Evolutionary conservation across 2,888 invertebrate species (phyloP).

Genomic region (Nomada ferruginata): DNA sequence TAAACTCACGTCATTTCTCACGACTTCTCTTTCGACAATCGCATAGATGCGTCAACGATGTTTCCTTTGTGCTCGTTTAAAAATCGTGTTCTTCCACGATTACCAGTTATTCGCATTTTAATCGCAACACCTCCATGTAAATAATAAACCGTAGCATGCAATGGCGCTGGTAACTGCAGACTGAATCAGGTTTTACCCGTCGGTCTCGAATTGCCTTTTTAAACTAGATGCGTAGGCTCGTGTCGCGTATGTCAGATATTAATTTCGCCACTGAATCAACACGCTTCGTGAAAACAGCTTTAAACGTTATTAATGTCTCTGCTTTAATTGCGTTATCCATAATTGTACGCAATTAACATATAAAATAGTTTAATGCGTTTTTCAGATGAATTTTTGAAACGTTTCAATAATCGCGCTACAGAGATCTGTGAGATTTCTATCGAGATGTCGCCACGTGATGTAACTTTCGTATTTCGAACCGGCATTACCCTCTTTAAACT

Average conservation of each 20-base stretch:
- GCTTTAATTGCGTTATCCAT: too few species aligned
- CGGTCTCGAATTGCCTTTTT: conserved; percentile 1
- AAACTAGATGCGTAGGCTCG: conserved; percentile 22
- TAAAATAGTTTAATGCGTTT: too few species aligned
- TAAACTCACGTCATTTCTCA: conserved; percentile 29
- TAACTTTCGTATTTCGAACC: not conserved
- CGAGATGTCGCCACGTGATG: too few species aligned
- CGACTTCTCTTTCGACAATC: conserved; percentile 9
- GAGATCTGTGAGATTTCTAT: too few species aligned
- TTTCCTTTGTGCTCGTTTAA: conserved; percentile 1
- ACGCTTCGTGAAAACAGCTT: too few species aligned
- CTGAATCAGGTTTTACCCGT: conserved; percentile 22
- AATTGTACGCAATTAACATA: too few species aligned
- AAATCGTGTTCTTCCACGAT: conserved; percentile 13
- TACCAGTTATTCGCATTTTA: conserved; percentile 48
- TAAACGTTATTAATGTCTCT: too few species aligned
- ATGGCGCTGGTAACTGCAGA: conserved; percentile 47
- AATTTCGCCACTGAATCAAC: too few species aligned
- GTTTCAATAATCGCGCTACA: too few species aligned
- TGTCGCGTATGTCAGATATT: too few species aligned
- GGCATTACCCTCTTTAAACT: not conserved
- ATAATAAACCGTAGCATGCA: conserved; percentile 52
- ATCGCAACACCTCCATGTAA: conserved; percentile 43
- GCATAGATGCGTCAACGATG: not conserved
- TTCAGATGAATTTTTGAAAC: too few species aligned